Percentiles rank a stretch among this genome's conserved stretches.
phyloP scores from a whole-genome alignment of 2,888 invertebrate genomes.

The Apoderus coryli region DNA sequence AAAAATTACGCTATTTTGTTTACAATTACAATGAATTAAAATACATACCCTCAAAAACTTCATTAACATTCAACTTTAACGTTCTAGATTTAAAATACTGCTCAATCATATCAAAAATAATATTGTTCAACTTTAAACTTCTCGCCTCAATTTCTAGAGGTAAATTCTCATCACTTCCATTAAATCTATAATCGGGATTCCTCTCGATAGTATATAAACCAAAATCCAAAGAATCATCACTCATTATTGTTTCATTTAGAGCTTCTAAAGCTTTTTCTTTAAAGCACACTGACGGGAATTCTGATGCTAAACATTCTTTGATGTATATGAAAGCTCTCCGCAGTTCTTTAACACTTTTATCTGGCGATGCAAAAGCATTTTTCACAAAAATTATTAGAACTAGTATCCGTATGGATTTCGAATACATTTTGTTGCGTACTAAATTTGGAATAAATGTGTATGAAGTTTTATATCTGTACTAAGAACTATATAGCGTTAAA shows the following conservation, averaged over 20 bases:
- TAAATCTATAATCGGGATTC: conserved; percentile 27
- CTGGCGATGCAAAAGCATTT: conserved; percentile 5
- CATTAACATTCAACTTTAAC: conserved; percentile 30
- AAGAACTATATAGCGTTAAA: conserved; percentile 22
- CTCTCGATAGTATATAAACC: conserved; percentile 28
- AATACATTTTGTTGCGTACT: conserved; percentile 15
- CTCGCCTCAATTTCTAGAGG: conserved; percentile 40
- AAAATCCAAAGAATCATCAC: conserved; percentile 27
- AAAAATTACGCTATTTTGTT: too few relatives aligned
- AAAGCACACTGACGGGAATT: conserved; percentile 31
- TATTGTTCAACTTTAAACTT: conserved; percentile 33
- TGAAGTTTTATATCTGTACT: conserved; percentile 22
- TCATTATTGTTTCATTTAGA: conserved; percentile 32
- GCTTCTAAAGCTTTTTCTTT: conserved; percentile 29
- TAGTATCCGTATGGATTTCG: conserved; percentile 8
- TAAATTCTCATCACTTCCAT: conserved; percentile 32
- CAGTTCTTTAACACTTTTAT: conserved; percentile 16
- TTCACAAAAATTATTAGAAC: conserved; percentile 2
- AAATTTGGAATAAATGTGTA: conserved; percentile 15
- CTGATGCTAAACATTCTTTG: conserved; percentile 27
- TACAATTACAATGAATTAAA: too few relatives aligned
- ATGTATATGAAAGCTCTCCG: conserved; percentile 18
- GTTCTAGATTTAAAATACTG: conserved; percentile 33
- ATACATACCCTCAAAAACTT: conserved; percentile 26
- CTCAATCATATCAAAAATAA: conserved; percentile 30